Percentiles rank a stretch among this genome's conserved stretches.
These are phyloP conservation scores for Dasypolia templi DNA, from an alignment of 2,888 invertebrate species.

Conservation along the genomic window DNA sequence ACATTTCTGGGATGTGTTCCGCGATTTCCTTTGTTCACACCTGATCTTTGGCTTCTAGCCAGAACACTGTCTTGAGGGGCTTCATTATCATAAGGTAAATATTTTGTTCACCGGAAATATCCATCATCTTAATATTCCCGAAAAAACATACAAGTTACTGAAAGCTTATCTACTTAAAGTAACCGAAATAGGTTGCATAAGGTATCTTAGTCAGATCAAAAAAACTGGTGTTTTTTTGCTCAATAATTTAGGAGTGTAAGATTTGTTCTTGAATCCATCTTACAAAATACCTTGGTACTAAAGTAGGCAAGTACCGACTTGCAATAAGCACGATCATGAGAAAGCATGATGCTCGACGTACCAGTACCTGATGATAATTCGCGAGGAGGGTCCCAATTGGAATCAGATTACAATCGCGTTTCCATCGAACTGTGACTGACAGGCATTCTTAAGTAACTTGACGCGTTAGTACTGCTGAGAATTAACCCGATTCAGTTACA, in stretches of 20 bases:
- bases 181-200: background rate
- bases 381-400: conserved; percentile 65
- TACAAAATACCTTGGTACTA: background rate
- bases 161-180: background rate
- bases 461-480: conserved; percentile 55
- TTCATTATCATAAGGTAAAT: conserved; percentile 44
- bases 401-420: conserved; percentile 74
- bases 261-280: background rate
- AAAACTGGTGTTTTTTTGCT: too few relatives aligned
- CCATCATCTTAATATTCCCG: background rate
- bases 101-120: background rate
- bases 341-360: conserved; percentile 40
- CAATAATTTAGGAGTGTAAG: background rate
- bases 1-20: conserved; percentile 52
- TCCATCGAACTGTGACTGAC: conserved; percentile 74
- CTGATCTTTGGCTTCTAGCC: conserved; percentile 61
- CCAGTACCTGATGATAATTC: conserved; percentile 55
- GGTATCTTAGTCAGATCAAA: background rate
- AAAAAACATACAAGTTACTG: background rate
- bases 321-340: conserved; percentile 10
- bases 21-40: conserved; percentile 62
- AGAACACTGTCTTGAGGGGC: conserved; percentile 33
- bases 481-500: conserved; percentile 56
- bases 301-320: background rate
- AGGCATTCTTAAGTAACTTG: conserved; percentile 66